phyloP scores from a whole-genome alignment of 2,888 invertebrate species.

The Diaphora mendica region DNA sequence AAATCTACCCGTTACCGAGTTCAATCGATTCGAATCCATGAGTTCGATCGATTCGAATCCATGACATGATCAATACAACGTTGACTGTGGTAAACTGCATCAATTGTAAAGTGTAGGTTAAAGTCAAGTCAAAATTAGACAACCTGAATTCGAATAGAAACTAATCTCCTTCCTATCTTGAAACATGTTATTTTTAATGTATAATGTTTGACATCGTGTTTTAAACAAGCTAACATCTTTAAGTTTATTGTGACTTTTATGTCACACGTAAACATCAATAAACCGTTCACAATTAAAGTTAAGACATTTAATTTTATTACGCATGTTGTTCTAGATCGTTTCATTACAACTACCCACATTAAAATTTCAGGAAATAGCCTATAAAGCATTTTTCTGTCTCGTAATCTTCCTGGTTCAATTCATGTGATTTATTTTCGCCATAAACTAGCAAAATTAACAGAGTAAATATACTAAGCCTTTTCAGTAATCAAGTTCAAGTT shows the following conservation, averaged over 20 bases:
- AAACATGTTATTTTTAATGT: neutral
- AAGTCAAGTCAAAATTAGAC: too few species aligned
- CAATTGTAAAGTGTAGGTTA: too few species aligned
- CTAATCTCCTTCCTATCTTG: neutral
- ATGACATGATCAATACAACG: too few species aligned
- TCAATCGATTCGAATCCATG: neutral
- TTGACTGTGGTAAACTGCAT: too few species aligned
- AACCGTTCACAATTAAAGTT: conserved; percentile 10
- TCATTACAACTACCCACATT: conserved; percentile 17
- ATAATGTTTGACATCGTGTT: neutral
- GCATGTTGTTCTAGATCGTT: conserved; percentile 7
- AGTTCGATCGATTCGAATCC: neutral
- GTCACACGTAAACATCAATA: conserved; percentile 9
- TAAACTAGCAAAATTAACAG: conserved; percentile 9
- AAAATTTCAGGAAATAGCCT: conserved; percentile 17
- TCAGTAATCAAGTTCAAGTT: conserved; percentile 23
- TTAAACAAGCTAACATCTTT: neutral
- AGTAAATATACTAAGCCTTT: conserved; percentile 1
- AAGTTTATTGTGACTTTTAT: conserved; percentile 5
- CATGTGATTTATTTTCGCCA: conserved; percentile 12
- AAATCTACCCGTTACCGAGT: neutral
- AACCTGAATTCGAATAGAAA: neutral
- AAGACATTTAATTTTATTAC: conserved; percentile 15
- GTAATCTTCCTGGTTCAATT: conserved; percentile 6
- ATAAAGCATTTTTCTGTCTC: conserved; percentile 19